Percentiles rank a stretch among this genome's conserved stretches.
Evolutionary conservation across 2,797 vertebrate species (phyloP).

Genomic region (Pampus argenteus): DNA sequence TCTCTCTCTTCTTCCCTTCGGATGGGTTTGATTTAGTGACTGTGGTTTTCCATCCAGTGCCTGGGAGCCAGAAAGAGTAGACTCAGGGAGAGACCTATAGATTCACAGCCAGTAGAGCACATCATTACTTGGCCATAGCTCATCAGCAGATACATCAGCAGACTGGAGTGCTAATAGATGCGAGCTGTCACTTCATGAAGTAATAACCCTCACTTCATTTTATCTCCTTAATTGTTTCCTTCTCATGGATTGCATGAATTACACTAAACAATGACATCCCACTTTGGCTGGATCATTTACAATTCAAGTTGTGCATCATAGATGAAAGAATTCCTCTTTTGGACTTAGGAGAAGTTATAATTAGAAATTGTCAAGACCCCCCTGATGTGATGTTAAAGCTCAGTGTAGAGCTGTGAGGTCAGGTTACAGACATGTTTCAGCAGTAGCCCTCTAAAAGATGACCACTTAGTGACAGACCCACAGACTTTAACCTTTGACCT

Average conservation of each 20-base stretch:
- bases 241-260: constrained; percentile 46
- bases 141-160: constrained; percentile 76
- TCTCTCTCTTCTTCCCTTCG: constrained; percentile 58
- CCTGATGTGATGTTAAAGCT: constrained; percentile 35
- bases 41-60: constrained; percentile 76
- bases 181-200: constrained; percentile 68
- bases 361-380: constrained; percentile 9
- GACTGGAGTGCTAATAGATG: constrained; percentile 70
- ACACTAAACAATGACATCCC: constrained; percentile 43
- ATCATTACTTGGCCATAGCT: constrained; percentile 77
- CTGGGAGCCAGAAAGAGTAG: constrained; percentile 67
- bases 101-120: constrained; percentile 73
- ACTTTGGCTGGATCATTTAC: constrained; percentile 10
- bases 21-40: constrained; percentile 80
- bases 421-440: constrained; percentile 51
- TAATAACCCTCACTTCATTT: constrained; percentile 72
- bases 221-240: constrained; percentile 68
- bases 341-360: not conserved
- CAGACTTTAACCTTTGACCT: constrained; percentile 63
- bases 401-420: constrained; percentile 40
- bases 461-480: constrained; percentile 60
- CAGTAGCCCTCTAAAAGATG: constrained; percentile 50
- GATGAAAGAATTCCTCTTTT: not conserved
- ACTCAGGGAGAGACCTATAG: constrained; percentile 71
- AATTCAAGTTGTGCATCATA: not conserved